Conservation (phyloP, 1,140 invertebrate species). For the Chlorops oryzae region DNA sequence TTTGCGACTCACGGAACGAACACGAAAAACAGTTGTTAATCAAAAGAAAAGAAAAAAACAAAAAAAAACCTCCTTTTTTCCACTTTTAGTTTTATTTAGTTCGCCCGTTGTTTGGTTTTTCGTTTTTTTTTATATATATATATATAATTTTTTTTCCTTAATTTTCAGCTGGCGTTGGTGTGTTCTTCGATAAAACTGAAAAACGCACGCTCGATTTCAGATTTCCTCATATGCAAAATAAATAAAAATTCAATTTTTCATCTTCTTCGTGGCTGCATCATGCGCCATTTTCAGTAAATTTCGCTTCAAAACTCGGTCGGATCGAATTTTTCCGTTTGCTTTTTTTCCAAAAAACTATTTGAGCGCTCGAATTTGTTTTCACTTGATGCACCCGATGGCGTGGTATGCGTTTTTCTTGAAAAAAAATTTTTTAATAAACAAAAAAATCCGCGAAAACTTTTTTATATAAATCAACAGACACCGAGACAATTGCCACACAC, state of each 20-base stretch:
- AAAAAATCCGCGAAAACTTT: background rate
- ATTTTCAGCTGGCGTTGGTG: too few relatives aligned
- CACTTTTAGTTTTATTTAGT: background rate
- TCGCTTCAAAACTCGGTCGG: too few relatives aligned
- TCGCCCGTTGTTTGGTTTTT: background rate
- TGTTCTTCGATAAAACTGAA: too few relatives aligned
- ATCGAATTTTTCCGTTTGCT: too few relatives aligned
- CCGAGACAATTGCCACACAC: background rate
- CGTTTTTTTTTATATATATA: background rate
- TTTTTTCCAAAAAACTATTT: too few relatives aligned
- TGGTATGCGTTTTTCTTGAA: background rate
- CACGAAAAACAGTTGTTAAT: background rate
- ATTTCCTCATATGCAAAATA: too few relatives aligned
- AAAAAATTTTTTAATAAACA: background rate
- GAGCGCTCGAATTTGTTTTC: too few relatives aligned
- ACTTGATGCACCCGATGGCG: background rate
- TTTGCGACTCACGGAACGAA: conserved; percentile 8
- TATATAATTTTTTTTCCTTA: background rate
- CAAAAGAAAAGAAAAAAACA: background rate
- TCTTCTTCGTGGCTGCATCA: too few relatives aligned
- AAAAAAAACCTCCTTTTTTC: too few relatives aligned
- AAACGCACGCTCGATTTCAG: too few relatives aligned
- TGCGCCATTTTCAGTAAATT: too few relatives aligned
- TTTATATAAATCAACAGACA: background rate
- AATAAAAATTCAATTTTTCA: too few relatives aligned